These are phyloP conservation scores for Toxostoma redivivum DNA, from an alignment of 2,113 vertebrate species.

Conservation along the genomic window DNA sequence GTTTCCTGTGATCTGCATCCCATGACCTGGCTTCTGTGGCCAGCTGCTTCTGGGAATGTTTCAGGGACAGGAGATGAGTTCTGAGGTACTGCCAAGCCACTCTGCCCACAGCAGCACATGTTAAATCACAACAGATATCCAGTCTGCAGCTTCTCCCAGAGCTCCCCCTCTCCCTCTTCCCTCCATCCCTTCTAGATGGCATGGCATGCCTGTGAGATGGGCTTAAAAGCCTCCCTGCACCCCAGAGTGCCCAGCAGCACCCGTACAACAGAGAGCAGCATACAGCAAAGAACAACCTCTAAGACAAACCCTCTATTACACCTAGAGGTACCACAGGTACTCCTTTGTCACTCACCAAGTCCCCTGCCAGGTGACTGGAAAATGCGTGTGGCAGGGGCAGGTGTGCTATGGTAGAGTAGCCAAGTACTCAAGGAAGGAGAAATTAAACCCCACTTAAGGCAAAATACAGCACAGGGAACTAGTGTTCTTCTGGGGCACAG, in stretches of 20 bases:
- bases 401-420: not conserved
- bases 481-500: not conserved
- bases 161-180: not conserved
- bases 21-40: not conserved
- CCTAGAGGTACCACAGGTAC: not conserved
- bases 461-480: not conserved
- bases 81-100: slow-evolving; percentile 27
- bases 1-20: slow-evolving; percentile 17
- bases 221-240: not conserved
- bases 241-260: not conserved
- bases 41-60: slow-evolving; percentile 36
- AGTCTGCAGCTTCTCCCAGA: not conserved
- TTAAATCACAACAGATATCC: not conserved
- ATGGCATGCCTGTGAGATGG: not conserved
- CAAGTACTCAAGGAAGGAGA: not conserved
- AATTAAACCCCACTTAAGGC: not conserved
- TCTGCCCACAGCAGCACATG: not conserved
- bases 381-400: fast-evolving
- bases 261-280: fast-evolving
- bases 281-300: not conserved
- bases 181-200: not conserved
- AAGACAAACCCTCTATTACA: not conserved
- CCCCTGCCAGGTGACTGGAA: not conserved
- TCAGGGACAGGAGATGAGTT: not conserved
- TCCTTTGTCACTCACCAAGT: fast-evolving